Evolutionary conservation across 2,113 vertebrate genomes (phyloP), one percentile per base, ranked within the genome.

Genomic region (Sebastes schlegelii): DNA sequence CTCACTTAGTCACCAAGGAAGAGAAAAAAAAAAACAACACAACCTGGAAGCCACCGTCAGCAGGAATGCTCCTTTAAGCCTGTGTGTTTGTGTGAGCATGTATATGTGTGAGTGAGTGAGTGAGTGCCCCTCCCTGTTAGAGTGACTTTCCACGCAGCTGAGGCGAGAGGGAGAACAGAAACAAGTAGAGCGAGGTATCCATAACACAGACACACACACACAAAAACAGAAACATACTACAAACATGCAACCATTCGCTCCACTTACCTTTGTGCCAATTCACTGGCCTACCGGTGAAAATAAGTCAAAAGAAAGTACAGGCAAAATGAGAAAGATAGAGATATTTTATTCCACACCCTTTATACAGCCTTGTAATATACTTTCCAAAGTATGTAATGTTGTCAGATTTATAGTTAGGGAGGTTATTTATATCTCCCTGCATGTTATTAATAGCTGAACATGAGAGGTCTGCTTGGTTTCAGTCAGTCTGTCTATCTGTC

Each of bases 391-490:
- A 58, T 76, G 61, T 66, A 67, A 81, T 74, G 26, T 61, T 58
- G 81, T 52, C 5, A 75, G 64, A 63, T 72, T 80, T 85, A 83
- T 84, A 86, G 76, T 89, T 80, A 75, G 65, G 2, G 10, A 7
- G 5, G n/a, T 86, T 88, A 89, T 90, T 88, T 91, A 82, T 91
- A 86, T 55, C 42, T 1, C 40, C 63, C 79, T 66, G 62, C 42
- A 17, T 34, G 80, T 78, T 95, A 93, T 92, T 93, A 88, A 85
- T 92, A 94, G 86, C 73, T 68, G 85, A 92, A 93, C 91, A 90
- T 83, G 88, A 93, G 88, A 86, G 64, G 82, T 70, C 81, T 55
- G 70, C 78, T 88, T 77, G 73, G 77, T 69, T 79, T 82, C 40
- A 8, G 65, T 51, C 61, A 19, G 69, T 73, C 19, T 72, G 66